Evolutionary conservation across 1,140 invertebrate genomes (phyloP).

Genomic region (Drosophila tsacasi): DNA sequence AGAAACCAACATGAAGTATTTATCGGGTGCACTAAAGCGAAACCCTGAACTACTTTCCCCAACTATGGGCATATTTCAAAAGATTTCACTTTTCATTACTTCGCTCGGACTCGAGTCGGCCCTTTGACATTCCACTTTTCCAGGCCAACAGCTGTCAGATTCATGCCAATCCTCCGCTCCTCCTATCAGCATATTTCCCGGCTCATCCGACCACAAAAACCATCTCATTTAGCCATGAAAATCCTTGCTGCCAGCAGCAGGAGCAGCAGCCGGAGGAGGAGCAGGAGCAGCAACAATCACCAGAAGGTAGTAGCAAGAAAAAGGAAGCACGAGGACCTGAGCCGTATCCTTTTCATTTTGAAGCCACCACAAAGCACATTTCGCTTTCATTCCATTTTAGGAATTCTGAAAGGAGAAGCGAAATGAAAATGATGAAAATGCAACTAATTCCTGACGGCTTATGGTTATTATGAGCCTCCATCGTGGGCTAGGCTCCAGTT

Average conservation of each 20-base stretch:
- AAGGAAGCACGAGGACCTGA: conserved; percentile 48
- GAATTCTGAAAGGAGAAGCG: conserved; percentile 51
- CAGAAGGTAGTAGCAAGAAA: conserved; percentile 25
- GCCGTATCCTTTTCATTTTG: conserved; percentile 79
- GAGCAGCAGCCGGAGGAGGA: not conserved
- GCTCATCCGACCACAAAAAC: conserved; percentile 72
- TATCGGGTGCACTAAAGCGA: conserved; percentile 8
- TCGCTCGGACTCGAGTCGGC: conserved; percentile 35
- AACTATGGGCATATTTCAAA: conserved; percentile 32
- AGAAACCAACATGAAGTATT: conserved; percentile 5
- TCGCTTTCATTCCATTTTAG: conserved; percentile 76
- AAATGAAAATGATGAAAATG: conserved; percentile 81
- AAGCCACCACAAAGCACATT: conserved; percentile 77
- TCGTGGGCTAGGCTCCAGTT: conserved; percentile 34
- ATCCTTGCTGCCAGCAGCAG: conserved; percentile 62
- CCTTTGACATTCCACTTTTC: conserved; percentile 62
- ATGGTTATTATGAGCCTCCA: conserved; percentile 63
- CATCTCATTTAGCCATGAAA: conserved; percentile 82
- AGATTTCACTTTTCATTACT: conserved; percentile 58
- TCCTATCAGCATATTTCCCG: conserved; percentile 59
- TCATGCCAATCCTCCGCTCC: conserved; percentile 40
- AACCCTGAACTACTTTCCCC: conserved; percentile 26
- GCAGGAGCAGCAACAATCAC: conserved; percentile 51
- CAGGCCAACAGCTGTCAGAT: conserved; percentile 66
- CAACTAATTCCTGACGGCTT: conserved; percentile 82